Base-by-base conservation (phyloP, 1,140 invertebrate genomes). In the Meloidogyne exigua region DNA sequence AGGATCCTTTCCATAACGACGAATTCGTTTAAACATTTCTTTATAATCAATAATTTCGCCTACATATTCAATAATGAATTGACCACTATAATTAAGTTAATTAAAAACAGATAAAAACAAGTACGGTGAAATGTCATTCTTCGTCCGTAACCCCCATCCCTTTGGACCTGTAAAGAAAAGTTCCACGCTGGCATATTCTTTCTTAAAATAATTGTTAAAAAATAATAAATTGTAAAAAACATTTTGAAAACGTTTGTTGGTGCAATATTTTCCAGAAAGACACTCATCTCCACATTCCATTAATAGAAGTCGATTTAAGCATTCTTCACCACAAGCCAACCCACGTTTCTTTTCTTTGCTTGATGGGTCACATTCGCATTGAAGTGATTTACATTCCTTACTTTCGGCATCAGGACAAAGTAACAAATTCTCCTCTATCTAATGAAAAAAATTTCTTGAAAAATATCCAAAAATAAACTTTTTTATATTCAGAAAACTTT, bases 61-160 rank as follows among this genome's bases (percentile, higher is more conserved):
- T 10, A 99, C 93, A 89, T 99, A 99, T 89, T 99, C 96, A 92
- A 98, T 93, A 26, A 99, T 92, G 89, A 98, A 98, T 83, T 93
- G 92, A 21, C 94, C 95, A 69, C 93, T 95, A 32, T n/a, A 64
- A 39, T 74, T 62, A 75, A 77, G 26, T 21, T 25, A n/a, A 15
- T 21, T 75, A 42, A 25, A 67, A 75, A 72, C 10, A 32, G 2
- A 25, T 2, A 15, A 26, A 72, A 67, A 42, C 12, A 3, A 26
- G 77, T 18, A 79, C 77, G 23, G 25, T 5, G 39, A 18, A 25
- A 81, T 68, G 23, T 70, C 68, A 23, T 75, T 68, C 26, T 75
- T 81, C 9, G 80, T 81, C 3, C 78, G 68, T 64, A 82, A 64
- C n/a, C 80, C 80, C 78, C 78, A 82, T 7, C 80, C 80, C 73